A percentile compares a stretch with the other conserved stretches of the same genome.
phyloP scores from a whole-genome alignment of 2,888 invertebrate species.

The Habroteleia sp. region DNA sequence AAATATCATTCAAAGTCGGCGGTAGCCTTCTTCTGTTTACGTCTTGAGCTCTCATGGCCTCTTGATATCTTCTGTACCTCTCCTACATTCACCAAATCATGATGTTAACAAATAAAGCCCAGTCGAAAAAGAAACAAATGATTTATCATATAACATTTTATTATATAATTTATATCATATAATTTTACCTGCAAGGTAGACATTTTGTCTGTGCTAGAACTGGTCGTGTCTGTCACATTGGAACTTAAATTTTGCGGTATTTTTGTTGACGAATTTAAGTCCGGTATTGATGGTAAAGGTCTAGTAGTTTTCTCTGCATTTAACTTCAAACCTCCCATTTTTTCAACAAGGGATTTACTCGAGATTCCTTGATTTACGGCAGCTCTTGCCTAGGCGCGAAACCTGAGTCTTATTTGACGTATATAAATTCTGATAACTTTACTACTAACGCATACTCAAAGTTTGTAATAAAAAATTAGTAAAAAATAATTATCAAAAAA shows the following conservation, averaged over 20 bases:
- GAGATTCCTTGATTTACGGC: slow-evolving; percentile 72
- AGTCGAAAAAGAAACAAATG: too few species aligned
- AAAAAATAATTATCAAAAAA: not conserved
- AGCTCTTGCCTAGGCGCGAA: slow-evolving; percentile 75
- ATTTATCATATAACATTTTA: too few species aligned
- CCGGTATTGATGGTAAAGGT: slow-evolving; percentile 72
- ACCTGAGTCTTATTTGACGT: slow-evolving; percentile 69
- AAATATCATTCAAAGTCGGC: slow-evolving; percentile 66
- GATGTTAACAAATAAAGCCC: too few species aligned
- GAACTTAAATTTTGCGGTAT: slow-evolving; percentile 66
- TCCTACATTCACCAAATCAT: slow-evolving; percentile 67
- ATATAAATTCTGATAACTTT: slow-evolving; percentile 1
- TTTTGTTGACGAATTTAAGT: slow-evolving; percentile 66
- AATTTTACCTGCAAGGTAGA: slow-evolving; percentile 76
- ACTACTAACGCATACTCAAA: slow-evolving; percentile 20
- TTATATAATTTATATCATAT: too few species aligned
- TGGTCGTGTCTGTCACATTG: slow-evolving; percentile 58
- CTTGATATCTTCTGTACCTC: slow-evolving; percentile 81
- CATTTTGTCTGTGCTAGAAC: slow-evolving; percentile 76
- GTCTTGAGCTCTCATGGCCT: slow-evolving; percentile 83
- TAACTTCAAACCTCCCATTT: slow-evolving; percentile 73
- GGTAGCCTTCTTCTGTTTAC: slow-evolving; percentile 78
- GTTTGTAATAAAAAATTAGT: slow-evolving; percentile 1
- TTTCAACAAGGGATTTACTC: slow-evolving; percentile 73
- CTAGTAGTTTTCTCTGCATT: slow-evolving; percentile 69